phyloP scores from a whole-genome alignment of 2,797 vertebrate genomes.

The Glossophaga mutica region DNA sequence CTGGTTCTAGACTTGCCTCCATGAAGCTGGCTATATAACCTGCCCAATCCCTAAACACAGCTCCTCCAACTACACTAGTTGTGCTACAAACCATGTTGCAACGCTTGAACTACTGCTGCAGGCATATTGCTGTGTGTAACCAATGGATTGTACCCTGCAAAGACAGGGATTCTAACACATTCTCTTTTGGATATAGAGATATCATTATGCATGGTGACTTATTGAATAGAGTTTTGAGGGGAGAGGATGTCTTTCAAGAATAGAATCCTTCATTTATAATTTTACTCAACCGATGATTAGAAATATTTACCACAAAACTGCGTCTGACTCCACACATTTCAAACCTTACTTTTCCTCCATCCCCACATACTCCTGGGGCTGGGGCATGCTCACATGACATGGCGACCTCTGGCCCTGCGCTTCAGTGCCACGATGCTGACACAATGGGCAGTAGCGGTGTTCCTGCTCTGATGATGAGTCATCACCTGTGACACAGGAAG shows the following conservation, averaged over 20 bases:
- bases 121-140: background rate
- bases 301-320: background rate
- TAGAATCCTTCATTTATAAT: background rate
- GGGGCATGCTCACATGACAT: background rate
- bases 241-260: background rate
- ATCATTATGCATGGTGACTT: background rate
- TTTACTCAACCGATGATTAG: background rate
- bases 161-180: background rate
- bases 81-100: background rate
- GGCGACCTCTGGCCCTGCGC: background rate
- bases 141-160: background rate
- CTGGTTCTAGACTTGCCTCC: background rate
- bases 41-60: background rate
- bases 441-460: background rate
- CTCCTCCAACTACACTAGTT: background rate
- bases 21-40: background rate
- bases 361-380: background rate
- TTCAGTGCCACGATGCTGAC: background rate
- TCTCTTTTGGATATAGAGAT: background rate
- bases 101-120: background rate
- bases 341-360: background rate
- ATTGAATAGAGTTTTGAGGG: background rate
- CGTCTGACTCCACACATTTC: background rate
- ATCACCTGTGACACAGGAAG: background rate
- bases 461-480: background rate